These are phyloP conservation scores for Limnephilus rhombicus DNA, from an alignment of 2,888 invertebrate species.

Conservation along the genomic window DNA sequence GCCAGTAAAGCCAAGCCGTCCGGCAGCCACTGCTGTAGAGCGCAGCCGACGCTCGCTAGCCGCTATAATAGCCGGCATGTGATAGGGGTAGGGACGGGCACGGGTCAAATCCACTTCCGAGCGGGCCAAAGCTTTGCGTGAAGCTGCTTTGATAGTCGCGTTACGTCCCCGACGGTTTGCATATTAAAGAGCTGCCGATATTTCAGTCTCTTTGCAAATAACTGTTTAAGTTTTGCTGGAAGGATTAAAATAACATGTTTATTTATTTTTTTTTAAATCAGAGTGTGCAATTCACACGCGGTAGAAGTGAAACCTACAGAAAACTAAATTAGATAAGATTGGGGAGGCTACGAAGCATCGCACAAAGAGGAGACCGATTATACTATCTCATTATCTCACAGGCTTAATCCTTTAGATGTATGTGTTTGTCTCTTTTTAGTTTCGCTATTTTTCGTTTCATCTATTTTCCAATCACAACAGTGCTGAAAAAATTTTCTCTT, in stretches of 20 bases:
- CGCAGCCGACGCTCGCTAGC: no score
- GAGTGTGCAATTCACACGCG: no score
- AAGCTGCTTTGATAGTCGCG: neutral
- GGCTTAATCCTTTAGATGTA: no score
- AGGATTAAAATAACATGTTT: neutral
- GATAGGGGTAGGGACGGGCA: neutral
- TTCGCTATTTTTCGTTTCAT: no score
- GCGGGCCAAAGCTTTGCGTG: constrained; percentile 11
- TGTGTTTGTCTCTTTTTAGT: no score
- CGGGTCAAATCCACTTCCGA: constrained; percentile 13
- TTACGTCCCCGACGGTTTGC: neutral
- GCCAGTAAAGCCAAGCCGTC: neutral
- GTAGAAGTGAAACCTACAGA: no score
- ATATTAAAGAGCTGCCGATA: neutral
- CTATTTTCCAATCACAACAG: no score
- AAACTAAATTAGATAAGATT: no score
- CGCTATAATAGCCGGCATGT: neutral
- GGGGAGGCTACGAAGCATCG: no score
- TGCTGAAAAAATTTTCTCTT: no score
- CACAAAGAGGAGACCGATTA: no score
- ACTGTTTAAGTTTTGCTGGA: neutral
- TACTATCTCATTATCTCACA: no score
- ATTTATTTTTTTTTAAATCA: neutral
- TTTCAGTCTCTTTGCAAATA: neutral
- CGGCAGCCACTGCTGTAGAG: neutral